Evolutionary conservation across 2,113 vertebrate species (phyloP), one percentile per base, ranked within the genome.

Genomic region (Neolamprologus toae): DNA sequence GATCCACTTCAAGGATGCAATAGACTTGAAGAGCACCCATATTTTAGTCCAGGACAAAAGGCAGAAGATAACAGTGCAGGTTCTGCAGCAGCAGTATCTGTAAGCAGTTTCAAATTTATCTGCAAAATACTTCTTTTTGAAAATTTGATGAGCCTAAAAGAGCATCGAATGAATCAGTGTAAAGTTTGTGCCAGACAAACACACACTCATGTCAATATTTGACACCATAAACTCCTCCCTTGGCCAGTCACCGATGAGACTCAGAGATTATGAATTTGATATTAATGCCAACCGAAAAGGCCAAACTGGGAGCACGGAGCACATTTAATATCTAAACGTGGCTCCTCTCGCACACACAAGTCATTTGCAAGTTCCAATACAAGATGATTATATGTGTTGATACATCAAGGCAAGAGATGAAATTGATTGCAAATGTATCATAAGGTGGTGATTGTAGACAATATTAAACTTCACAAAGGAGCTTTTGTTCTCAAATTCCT

Each of bases 401-500:
- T 98, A 97, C 95, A 95, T 95, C 85, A 95, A 97, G 97, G 97
- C 97, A 96, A 94, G 96, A 97, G 96, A 96, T 95, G 94, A 86
- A 96, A 87, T 26, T 95, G 97, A 97, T 98, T 97, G 88, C 95
- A 96, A 96, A 97, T 93, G 94, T 96, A 97, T 97, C 97, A 97
- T 94, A 96, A 97, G 97, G 95, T 92, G 96, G 95, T 94, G 97
- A 98, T 98, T 97, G 97, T 96, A 92, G 96, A 97, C 97, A 96
- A 97, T 98, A 98, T 98, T 97, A 98, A 97, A 98, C 97, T 94
- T 96, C 95, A 92, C 97, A 95, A 92, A 92, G 90, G 94, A 90
- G 97, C 98, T 97, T 97, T 98, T 98, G 97, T 97, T 95, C 96
- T 95, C 94, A 95, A 97, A 97, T 97, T 98, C 97, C 96, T 97